These are phyloP conservation scores for Embidobia sp. DNA, from an alignment of 2,888 invertebrate genomes.

Conservation along the genomic window DNA sequence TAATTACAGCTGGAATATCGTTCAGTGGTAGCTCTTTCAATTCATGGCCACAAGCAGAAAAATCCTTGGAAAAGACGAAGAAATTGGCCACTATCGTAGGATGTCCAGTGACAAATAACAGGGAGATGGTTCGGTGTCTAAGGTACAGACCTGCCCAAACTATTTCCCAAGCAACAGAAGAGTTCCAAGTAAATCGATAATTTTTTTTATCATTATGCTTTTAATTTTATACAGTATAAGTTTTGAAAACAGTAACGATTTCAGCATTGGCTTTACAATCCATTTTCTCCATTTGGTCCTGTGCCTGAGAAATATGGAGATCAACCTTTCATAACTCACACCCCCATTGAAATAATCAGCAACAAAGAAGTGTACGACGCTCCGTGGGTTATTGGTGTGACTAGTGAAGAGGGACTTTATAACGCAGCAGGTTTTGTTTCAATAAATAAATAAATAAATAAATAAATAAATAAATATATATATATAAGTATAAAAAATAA, in stretches of 20 bases:
- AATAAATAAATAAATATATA: no score
- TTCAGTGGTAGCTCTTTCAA: slow-evolving; percentile 87
- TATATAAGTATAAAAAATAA: no score
- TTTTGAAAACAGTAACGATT: no score
- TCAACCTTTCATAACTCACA: slow-evolving; percentile 86
- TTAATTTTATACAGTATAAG: no score
- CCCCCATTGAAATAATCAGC: slow-evolving; percentile 85
- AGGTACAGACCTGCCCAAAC: slow-evolving; percentile 84
- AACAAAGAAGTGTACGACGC: slow-evolving; percentile 85
- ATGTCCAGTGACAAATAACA: slow-evolving; percentile 83
- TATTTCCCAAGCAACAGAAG: slow-evolving; percentile 84
- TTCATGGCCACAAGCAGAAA: slow-evolving; percentile 80
- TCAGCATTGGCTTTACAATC: slow-evolving; percentile 85
- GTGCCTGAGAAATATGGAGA: slow-evolving; percentile 85
- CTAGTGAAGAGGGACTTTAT: slow-evolving; percentile 88
- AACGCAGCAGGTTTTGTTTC: slow-evolving; percentile 85
- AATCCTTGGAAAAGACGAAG: slow-evolving; percentile 84
- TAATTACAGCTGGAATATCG: slow-evolving; percentile 83
- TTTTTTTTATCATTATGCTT: no score
- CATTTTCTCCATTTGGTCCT: slow-evolving; percentile 89
- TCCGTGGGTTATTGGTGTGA: slow-evolving; percentile 87
- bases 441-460: slow-evolving; percentile 41
- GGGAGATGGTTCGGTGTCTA: slow-evolving; percentile 86
- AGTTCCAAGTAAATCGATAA: slow-evolving; percentile 83
- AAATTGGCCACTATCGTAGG: slow-evolving; percentile 85